phyloP scores from a whole-genome alignment of 2,888 invertebrate species.

The Dryobotodes eremita region DNA sequence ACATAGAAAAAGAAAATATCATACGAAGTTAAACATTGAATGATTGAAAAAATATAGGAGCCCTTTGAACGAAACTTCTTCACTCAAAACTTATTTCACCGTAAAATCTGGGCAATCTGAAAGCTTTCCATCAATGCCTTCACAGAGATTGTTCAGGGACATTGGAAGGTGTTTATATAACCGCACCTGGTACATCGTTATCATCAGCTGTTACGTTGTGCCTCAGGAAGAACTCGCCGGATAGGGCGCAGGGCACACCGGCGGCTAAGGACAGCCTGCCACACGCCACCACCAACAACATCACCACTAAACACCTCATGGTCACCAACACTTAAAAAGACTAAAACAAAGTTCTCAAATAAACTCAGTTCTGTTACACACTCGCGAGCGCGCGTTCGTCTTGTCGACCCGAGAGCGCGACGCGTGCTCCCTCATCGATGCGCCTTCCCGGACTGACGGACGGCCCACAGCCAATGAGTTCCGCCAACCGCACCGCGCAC shows the following conservation, averaged over 20 bases:
- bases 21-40: neutral
- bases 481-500: constrained; percentile 71
- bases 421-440: constrained; percentile 86
- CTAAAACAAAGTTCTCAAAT: constrained; percentile 75
- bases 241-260: constrained; percentile 80
- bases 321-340: constrained; percentile 78
- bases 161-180: constrained; percentile 72
- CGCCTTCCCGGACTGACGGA: constrained; percentile 85
- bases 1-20: neutral
- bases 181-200: constrained; percentile 86
- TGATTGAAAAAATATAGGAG: neutral
- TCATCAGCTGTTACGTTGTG: constrained; percentile 89
- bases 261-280: constrained; percentile 75
- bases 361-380: constrained; percentile 77
- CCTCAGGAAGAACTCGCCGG: constrained; percentile 84
- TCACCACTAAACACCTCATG: constrained; percentile 87
- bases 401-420: constrained; percentile 74
- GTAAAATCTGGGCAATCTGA: constrained; percentile 47
- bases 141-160: constrained; percentile 36
- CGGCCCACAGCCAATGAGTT: constrained; percentile 67
- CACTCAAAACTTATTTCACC: constrained; percentile 39
- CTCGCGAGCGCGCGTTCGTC: constrained; percentile 84
- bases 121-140: constrained; percentile 55
- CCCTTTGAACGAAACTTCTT: constrained; percentile 14
- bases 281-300: constrained; percentile 80